phyloP scores from a whole-genome alignment of 2,113 vertebrate species.

The Ptyas mucosa region DNA sequence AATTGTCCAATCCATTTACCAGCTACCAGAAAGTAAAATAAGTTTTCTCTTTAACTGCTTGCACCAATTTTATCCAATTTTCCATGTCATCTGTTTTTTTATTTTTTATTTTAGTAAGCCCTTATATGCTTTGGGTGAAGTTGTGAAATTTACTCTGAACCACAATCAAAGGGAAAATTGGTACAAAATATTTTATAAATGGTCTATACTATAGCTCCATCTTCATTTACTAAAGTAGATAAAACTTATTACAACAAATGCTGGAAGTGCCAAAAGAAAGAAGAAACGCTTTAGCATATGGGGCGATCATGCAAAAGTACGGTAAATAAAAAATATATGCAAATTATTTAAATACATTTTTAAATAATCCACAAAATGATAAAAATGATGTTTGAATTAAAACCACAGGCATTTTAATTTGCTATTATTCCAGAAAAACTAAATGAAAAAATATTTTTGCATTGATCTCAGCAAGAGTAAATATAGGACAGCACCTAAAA shows the following conservation, averaged over 20 bases:
- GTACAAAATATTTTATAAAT: neutral
- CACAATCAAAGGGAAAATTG: neutral
- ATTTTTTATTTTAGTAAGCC: neutral
- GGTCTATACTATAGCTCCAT: neutral
- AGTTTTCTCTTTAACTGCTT: neutral
- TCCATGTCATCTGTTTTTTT: neutral
- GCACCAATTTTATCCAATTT: neutral
- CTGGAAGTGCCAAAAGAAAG: neutral
- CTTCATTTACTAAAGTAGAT: neutral
- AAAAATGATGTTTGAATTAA: neutral
- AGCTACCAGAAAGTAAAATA: neutral
- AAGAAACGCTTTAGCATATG: neutral
- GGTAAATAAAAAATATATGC: too few relatives aligned
- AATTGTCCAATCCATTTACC: neutral
- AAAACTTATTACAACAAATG: neutral
- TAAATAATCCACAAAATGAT: neutral
- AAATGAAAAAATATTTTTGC: neutral
- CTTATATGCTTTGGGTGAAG: neutral
- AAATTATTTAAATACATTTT: neutral
- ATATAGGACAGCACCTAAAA: neutral
- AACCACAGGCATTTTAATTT: neutral
- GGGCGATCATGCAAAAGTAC: too few relatives aligned
- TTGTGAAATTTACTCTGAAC: neutral
- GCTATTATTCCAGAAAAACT: neutral
- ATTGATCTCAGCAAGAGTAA: neutral